Conservation (phyloP, 2,888 invertebrate genomes). For the Cordylochernes scorpioides region DNA sequence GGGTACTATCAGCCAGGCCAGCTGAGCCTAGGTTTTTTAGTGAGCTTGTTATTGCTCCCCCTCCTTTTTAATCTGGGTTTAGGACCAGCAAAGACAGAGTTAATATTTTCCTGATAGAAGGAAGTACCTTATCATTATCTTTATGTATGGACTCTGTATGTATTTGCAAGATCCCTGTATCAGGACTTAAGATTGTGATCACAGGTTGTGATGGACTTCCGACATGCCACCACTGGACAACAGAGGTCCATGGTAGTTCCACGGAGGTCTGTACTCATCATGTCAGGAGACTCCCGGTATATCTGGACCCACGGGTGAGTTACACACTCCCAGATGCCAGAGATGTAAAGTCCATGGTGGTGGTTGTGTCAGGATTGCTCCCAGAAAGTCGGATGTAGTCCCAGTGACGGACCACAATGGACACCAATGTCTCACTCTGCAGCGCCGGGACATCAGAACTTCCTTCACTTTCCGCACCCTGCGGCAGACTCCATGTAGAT, state of each 20-base stretch:
- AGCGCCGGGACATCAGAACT: slow-evolving; percentile 32
- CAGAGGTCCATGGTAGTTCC: slow-evolving; percentile 37
- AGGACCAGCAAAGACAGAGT: no score
- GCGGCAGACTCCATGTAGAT: slow-evolving; percentile 34
- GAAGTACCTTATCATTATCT: no score
- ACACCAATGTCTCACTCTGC: slow-evolving; percentile 31
- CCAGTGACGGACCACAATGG: slow-evolving; percentile 24
- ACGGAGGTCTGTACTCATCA: slow-evolving; percentile 41
- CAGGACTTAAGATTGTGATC: neutral
- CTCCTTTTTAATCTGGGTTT: no score
- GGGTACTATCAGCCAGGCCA: no score
- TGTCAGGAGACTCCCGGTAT: slow-evolving; percentile 47
- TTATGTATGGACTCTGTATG: no score
- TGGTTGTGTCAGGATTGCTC: slow-evolving; percentile 35
- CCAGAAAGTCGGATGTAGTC: slow-evolving; percentile 47
- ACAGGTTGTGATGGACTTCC: slow-evolving; percentile 53
- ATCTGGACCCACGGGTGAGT: slow-evolving; percentile 11
- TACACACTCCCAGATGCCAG: neutral
- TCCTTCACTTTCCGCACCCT: slow-evolving; percentile 57
- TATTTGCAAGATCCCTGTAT: no score
- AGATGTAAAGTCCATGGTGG: neutral
- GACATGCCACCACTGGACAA: slow-evolving; percentile 31
- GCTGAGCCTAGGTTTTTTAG: no score
- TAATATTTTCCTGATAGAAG: no score
- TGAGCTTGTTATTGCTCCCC: no score